Base-by-base conservation (phyloP, 2,888 invertebrate species). In the Icerya purchasi region DNA sequence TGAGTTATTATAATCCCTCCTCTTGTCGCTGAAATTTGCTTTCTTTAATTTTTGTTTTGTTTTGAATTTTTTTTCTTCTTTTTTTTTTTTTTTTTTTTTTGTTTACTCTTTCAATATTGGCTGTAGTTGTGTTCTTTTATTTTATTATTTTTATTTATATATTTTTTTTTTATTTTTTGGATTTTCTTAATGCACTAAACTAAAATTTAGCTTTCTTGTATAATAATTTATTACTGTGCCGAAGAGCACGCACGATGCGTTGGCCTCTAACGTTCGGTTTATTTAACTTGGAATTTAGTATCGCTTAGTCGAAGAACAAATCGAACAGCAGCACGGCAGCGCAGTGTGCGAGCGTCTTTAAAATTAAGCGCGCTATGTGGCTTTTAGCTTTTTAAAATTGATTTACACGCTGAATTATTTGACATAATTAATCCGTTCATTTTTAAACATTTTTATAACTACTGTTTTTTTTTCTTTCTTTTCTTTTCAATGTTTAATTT, bases 1-100 rank as follows among this genome's bases (percentile, higher is more conserved):
- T 68, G 67, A 67, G 67, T 67, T 62, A 62, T n/a, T n/a, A 60
- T 61, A 63, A 61, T 59, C 61, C 59, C 63, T 63, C 60, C 57
- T 36, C 36, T 36, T 8, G 8, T 36, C 14, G 36, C 14, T 14
- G 36, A 62, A 60, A 58, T 60, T 62, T 55, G 57, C 60, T 54
- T 58, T 59, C 58, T 61, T 53, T 54, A 58, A 57, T 59, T 60
- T 62, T 61, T 54, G 50, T 61, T 53, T 59, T 53, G 53, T 57
- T 62, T 58, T 62, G 62, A 65, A 62, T 64, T 66, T 64, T 66
- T 59, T 61, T 62, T 62, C 58, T 62, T 63, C 63, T 68, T 71
- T 70, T 67, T 69, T 70, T 71, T 70, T 73, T 69, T 71, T 72
- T 54, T 22, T 3, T 25, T 55, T 55, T 55, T 55, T 55, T 55